phyloP scores from a whole-genome alignment of 1,140 invertebrate species.

The Drosophila rufa region DNA sequence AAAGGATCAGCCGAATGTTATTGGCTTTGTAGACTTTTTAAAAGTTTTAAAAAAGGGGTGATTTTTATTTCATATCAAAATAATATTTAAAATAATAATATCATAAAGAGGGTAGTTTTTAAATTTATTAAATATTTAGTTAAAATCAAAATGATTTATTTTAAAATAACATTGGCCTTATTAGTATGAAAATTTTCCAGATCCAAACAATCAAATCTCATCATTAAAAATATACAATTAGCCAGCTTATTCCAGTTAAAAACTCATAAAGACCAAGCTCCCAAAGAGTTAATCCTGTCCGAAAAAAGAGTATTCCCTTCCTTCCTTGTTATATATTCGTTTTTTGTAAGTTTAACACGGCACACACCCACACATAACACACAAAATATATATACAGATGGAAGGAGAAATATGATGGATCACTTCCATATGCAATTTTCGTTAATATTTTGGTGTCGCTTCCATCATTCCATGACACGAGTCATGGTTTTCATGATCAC shows the following conservation, averaged over 20 bases:
- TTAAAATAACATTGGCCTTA: too few species aligned
- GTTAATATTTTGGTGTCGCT: constrained; percentile 65
- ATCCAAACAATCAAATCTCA: too few species aligned
- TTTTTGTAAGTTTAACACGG: constrained; percentile 53
- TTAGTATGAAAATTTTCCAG: too few species aligned
- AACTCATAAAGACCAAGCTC: too few species aligned
- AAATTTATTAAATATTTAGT: too few species aligned
- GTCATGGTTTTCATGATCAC: constrained; percentile 44
- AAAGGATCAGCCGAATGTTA: too few species aligned
- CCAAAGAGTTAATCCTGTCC: not conserved
- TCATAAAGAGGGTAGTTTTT: too few species aligned
- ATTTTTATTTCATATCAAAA: too few species aligned
- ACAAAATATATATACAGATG: constrained; percentile 18
- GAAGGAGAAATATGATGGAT: constrained; percentile 76
- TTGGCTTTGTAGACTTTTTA: too few species aligned
- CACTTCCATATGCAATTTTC: constrained; percentile 83
- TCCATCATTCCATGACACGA: constrained; percentile 60
- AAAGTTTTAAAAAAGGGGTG: too few species aligned
- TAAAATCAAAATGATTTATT: not conserved
- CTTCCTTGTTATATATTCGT: constrained; percentile 5
- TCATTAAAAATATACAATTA: not conserved
- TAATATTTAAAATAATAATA: too few species aligned
- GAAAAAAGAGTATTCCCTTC: constrained; percentile 12
- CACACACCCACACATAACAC: constrained; percentile 35
- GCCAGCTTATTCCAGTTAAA: too few species aligned